A percentile compares a stretch with the other conserved stretches of the same genome.
Evolutionary conservation across 2,888 invertebrate genomes (phyloP).

Genomic region (Plagodis pulveraria): DNA sequence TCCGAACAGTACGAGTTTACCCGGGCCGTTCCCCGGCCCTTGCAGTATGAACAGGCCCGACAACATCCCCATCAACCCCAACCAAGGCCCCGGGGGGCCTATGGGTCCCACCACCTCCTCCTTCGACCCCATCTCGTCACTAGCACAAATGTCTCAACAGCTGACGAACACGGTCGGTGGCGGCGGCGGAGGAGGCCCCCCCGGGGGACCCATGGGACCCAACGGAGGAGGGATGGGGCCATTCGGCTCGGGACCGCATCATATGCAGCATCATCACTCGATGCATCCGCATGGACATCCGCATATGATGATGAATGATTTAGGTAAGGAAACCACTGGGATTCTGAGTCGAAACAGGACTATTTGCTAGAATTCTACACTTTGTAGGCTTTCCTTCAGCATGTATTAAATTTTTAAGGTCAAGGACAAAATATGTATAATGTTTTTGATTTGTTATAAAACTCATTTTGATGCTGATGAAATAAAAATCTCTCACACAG

Average conservation of each 20-base stretch:
- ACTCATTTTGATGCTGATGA: too few species aligned
- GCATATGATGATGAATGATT: conserved; percentile 83
- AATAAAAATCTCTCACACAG: too few species aligned
- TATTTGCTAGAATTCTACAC: too few species aligned
- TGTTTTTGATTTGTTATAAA: too few species aligned
- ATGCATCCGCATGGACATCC: conserved; percentile 80
- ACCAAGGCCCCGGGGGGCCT: conserved; percentile 83
- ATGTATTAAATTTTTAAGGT: too few species aligned
- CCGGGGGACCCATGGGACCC: conserved; percentile 71
- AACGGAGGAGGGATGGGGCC: conserved; percentile 68
- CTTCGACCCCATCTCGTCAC: conserved; percentile 96
- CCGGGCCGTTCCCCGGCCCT: conserved; percentile 82
- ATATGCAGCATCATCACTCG: conserved; percentile 78
- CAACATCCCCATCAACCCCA: conserved; percentile 79
- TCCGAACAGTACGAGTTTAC: conserved; percentile 76
- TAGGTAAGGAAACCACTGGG: conserved; percentile 56
- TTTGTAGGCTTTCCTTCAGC: too few species aligned
- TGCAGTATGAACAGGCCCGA: conserved; percentile 78
- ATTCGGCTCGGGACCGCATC: conserved; percentile 72
- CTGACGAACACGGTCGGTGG: conserved; percentile 90
- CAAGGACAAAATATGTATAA: too few species aligned
- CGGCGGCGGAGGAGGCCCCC: conserved; percentile 63
- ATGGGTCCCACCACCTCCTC: conserved; percentile 84
- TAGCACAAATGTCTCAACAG: conserved; percentile 98
- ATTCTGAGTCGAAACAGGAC: too few species aligned